Percentiles rank a stretch among this genome's conserved stretches.
Evolutionary conservation across 2,888 invertebrate species (phyloP).

Genomic region (Cheilosia variabilis): DNA sequence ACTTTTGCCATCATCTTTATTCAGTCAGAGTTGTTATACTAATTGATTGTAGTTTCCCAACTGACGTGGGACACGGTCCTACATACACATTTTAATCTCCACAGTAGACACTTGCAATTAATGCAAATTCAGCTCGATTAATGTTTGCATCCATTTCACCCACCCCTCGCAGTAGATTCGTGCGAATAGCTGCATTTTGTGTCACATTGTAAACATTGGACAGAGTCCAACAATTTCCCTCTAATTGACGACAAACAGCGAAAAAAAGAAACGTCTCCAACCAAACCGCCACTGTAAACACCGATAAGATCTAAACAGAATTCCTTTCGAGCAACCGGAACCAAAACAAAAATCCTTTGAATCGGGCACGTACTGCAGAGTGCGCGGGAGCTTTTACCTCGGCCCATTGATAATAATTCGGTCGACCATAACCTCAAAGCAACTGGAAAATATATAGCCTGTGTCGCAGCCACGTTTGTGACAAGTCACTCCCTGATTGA

Average conservation of each 20-base stretch:
- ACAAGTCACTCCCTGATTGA: slow-evolving; percentile 58
- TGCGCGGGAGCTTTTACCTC: slow-evolving; percentile 48
- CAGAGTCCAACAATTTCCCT: slow-evolving; percentile 1
- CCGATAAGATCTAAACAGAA: slow-evolving; percentile 45
- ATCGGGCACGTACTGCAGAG: slow-evolving; percentile 38
- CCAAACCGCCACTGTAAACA: slow-evolving; percentile 1
- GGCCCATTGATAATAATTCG: slow-evolving; percentile 52
- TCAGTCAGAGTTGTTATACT: slow-evolving; percentile 14
- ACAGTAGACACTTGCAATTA: background rate
- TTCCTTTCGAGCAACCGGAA: slow-evolving; percentile 25
- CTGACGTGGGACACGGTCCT: background rate
- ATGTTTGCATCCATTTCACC: background rate
- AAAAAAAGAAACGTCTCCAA: slow-evolving; percentile 3
- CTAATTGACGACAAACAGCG: background rate
- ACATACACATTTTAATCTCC: background rate
- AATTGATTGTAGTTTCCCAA: slow-evolving; percentile 18
- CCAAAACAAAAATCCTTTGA: slow-evolving; percentile 40
- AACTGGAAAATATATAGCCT: slow-evolving; percentile 18
- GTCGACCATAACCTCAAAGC: slow-evolving; percentile 57
- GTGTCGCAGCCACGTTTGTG: background rate
- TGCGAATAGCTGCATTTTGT: slow-evolving; percentile 8
- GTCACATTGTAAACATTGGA: slow-evolving; percentile 16
- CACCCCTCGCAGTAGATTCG: background rate
- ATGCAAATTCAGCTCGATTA: slow-evolving; percentile 15
- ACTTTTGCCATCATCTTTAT: background rate